Conservation (phyloP, 1,140 invertebrate species). For the Hylaeus anthracinus region DNA sequence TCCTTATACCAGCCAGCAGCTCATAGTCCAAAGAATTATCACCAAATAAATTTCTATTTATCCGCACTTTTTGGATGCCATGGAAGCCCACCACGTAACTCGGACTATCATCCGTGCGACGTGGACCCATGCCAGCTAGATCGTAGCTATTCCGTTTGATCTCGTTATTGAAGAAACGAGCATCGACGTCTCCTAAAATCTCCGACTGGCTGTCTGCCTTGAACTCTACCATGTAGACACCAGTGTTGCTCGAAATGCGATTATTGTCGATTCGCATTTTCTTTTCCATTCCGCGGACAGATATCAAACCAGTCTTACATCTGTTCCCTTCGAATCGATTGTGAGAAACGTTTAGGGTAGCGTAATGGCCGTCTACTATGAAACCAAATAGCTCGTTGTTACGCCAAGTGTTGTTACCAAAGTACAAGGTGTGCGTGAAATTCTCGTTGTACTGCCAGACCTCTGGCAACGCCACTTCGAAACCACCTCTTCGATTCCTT, state of each 20-base stretch:
- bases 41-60: constrained; percentile 94
- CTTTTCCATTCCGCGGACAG: constrained; percentile 98
- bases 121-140: constrained; percentile 69
- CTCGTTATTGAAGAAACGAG: constrained; percentile 90
- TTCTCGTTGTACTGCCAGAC: constrained; percentile 98
- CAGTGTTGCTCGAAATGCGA: constrained; percentile 91
- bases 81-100: constrained; percentile 94
- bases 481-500: constrained; percentile 90
- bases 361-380: constrained; percentile 94
- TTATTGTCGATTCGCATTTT: constrained; percentile 90
- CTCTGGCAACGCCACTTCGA: constrained; percentile 93
- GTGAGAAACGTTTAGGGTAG: constrained; percentile 89
- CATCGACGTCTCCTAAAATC: constrained; percentile 91
- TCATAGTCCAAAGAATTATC: constrained; percentile 95
- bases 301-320: constrained; percentile 91
- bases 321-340: constrained; percentile 93
- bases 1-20: constrained; percentile 94
- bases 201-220: constrained; percentile 95
- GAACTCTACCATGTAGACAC: constrained; percentile 94
- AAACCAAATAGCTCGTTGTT: constrained; percentile 93
- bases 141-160: constrained; percentile 86
- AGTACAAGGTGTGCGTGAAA: constrained; percentile 93
- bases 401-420: constrained; percentile 93
- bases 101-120: constrained; percentile 81
- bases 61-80: constrained; percentile 96